These are phyloP conservation scores for Oreocharis arfaki DNA, from an alignment of 2,113 vertebrate genomes.

Conservation along the genomic window DNA sequence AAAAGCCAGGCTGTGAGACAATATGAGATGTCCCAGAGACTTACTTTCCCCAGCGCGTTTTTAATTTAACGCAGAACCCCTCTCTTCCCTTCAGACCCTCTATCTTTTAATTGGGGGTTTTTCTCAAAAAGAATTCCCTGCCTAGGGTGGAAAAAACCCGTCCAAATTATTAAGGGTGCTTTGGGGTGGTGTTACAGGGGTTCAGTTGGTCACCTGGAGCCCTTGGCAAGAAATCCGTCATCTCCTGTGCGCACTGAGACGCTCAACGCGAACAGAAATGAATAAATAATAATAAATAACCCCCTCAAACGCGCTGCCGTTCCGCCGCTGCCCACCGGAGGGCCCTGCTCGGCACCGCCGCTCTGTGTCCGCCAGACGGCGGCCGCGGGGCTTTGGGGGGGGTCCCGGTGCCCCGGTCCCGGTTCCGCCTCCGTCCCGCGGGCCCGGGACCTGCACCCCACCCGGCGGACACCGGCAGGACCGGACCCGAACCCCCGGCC, in stretches of 20 bases:
- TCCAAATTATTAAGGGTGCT: not conserved
- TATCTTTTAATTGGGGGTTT: not conserved
- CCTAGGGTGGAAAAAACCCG: not conserved
- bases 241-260: too few relatives aligned
- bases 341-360: not conserved
- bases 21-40: not conserved
- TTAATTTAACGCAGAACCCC: not conserved
- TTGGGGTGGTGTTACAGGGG: too few relatives aligned
- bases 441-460: not conserved
- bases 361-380: not conserved
- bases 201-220: not conserved
- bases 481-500: not conserved
- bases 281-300: not conserved
- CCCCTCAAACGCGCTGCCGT: not conserved
- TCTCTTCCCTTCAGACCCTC: accelerated
- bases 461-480: not conserved
- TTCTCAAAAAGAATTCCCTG: not conserved
- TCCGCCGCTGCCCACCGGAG: not conserved
- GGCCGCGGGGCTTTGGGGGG: not conserved
- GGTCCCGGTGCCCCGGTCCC: too few relatives aligned
- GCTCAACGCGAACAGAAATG: not conserved
- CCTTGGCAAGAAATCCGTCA: not conserved
- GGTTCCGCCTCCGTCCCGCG: not conserved
- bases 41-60: not conserved
- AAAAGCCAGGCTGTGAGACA: not conserved